A percentile compares a stretch with the other conserved stretches of the same genome.
phyloP scores from a whole-genome alignment of 2,888 invertebrate species.

The Xanthorhoe designata region DNA sequence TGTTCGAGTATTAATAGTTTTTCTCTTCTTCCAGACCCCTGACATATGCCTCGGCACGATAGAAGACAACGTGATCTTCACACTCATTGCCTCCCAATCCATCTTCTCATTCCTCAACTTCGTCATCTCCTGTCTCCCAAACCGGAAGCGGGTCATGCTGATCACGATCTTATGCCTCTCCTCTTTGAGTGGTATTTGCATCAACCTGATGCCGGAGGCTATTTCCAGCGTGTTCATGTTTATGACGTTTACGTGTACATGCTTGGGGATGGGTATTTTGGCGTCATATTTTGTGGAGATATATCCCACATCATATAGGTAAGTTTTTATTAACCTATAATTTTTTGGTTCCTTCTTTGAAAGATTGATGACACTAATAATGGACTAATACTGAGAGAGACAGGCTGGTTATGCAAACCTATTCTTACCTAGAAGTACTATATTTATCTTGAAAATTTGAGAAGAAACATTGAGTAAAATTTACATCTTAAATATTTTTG shows the following conservation, averaged over 20 bases:
- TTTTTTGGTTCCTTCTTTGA: background rate
- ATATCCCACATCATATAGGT: conserved; percentile 78
- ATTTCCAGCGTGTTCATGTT: conserved; percentile 75
- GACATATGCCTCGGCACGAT: conserved; percentile 80
- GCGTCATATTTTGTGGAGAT: conserved; percentile 78
- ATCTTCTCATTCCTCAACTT: conserved; percentile 87
- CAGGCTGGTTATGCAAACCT: no score
- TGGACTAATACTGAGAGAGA: no score
- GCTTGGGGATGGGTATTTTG: conserved; percentile 76
- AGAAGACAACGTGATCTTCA: conserved; percentile 86
- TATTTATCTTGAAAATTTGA: no score
- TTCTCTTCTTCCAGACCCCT: conserved; percentile 59
- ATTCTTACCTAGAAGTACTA: no score
- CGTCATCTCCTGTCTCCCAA: conserved; percentile 81
- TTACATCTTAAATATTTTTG: no score
- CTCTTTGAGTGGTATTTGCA: conserved; percentile 78
- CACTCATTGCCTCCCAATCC: conserved; percentile 87
- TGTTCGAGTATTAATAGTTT: background rate
- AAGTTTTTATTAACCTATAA: conserved; percentile 27
- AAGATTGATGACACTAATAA: no score
- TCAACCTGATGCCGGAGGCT: conserved; percentile 73
- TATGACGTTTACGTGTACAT: conserved; percentile 74
- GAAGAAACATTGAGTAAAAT: no score
- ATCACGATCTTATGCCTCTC: conserved; percentile 80
- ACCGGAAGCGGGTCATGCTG: conserved; percentile 81